phyloP scores from a whole-genome alignment of 1,140 invertebrate species.

The Brachionus calyciflorus region DNA sequence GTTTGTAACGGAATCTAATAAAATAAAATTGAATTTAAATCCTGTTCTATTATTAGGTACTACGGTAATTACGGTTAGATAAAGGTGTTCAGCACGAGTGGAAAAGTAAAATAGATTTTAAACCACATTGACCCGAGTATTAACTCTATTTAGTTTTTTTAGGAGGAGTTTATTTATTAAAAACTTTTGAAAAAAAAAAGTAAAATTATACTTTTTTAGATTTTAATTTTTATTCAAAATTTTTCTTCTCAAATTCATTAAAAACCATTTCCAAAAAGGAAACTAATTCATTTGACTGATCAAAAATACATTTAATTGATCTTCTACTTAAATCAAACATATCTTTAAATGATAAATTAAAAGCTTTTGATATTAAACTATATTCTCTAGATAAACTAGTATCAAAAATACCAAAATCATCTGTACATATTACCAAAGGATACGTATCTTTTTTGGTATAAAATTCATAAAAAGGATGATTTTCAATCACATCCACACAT shows the following conservation, averaged over 20 bases:
- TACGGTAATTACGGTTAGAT: too few species aligned
- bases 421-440: slow-evolving; percentile 39
- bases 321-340: slow-evolving; percentile 9
- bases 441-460: neutral
- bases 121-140: too few species aligned
- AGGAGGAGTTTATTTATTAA: too few species aligned
- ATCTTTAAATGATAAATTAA: neutral
- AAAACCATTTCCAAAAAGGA: slow-evolving; percentile 7
- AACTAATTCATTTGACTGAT: neutral
- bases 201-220: too few species aligned
- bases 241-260: neutral
- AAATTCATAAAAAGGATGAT: slow-evolving; percentile 40
- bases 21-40: too few species aligned
- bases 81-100: too few species aligned
- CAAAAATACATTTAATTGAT: slow-evolving; percentile 25
- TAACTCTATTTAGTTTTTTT: too few species aligned
- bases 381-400: slow-evolving; percentile 28
- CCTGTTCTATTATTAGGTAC: too few species aligned
- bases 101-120: too few species aligned
- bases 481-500: neutral
- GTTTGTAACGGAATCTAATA: too few species aligned
- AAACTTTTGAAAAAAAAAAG: too few species aligned
- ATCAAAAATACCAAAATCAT: slow-evolving; percentile 43
- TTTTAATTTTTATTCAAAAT: too few species aligned
- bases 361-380: neutral